These are phyloP conservation scores for Chunga burmeisteri DNA, from an alignment of 2,113 vertebrate genomes.

Conservation along the genomic window DNA sequence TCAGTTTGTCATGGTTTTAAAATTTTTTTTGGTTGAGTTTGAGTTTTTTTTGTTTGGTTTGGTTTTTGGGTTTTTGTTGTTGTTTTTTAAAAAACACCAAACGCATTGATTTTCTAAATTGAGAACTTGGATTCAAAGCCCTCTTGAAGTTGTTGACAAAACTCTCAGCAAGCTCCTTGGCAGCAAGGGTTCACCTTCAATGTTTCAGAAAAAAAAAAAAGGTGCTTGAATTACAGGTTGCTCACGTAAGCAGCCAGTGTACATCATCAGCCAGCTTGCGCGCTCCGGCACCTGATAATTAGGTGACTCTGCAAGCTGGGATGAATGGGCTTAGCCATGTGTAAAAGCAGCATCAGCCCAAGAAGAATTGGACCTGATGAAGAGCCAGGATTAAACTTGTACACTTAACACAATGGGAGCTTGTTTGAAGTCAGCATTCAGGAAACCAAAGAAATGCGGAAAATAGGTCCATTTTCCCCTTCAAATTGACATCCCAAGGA, in stretches of 20 bases:
- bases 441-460: background rate
- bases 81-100: background rate
- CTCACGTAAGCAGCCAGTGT: background rate
- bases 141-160: background rate
- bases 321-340: background rate
- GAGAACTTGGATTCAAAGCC: background rate
- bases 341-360: background rate
- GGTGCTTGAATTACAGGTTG: background rate
- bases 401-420: background rate
- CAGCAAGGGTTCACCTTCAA: background rate
- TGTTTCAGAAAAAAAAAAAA: background rate
- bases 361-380: background rate
- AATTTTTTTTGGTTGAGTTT: background rate
- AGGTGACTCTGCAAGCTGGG: fast-evolving
- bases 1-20: background rate
- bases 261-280: background rate
- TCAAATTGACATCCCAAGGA: background rate
- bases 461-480: background rate
- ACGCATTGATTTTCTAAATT: background rate
- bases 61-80: background rate
- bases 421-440: background rate
- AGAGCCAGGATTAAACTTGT: background rate
- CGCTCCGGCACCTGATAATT: background rate
- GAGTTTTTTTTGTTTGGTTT: background rate
- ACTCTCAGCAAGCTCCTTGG: background rate